Percentiles rank a stretch among this genome's conserved stretches.
phyloP scores from a whole-genome alignment of 1,140 invertebrate species.

The Eupristina koningsbergeri region DNA sequence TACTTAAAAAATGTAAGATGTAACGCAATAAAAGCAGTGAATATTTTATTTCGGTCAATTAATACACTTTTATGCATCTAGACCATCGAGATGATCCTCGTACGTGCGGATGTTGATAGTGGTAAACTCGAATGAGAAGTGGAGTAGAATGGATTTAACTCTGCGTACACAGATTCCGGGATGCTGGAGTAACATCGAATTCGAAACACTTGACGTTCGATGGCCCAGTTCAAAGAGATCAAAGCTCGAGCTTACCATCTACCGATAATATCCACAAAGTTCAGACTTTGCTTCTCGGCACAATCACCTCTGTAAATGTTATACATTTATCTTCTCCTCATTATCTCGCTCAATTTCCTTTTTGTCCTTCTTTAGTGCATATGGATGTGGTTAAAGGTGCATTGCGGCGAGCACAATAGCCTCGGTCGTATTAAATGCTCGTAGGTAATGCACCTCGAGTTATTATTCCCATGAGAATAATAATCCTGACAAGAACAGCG shows the following conservation, averaged over 20 bases:
- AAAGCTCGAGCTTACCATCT: constrained; percentile 5
- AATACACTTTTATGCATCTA: constrained; percentile 14
- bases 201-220: constrained; percentile 33
- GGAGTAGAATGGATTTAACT: background rate
- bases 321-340: background rate
- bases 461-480: background rate
- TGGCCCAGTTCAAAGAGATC: constrained; percentile 30
- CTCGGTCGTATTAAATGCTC: background rate
- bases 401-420: background rate
- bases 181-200: background rate
- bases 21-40: background rate
- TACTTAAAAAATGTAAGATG: no score
- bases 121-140: background rate
- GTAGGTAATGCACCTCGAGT: background rate
- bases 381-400: background rate
- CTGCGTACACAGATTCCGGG: background rate
- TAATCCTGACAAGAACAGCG: background rate
- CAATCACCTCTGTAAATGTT: background rate
- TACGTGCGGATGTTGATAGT: background rate
- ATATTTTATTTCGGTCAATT: constrained; percentile 41
- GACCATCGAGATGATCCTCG: background rate
- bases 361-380: background rate
- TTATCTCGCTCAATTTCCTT: background rate
- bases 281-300: background rate
- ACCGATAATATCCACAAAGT: constrained; percentile 2